Conservation (phyloP, 2,888 invertebrate genomes). For the Drosophila yooni region DNA sequence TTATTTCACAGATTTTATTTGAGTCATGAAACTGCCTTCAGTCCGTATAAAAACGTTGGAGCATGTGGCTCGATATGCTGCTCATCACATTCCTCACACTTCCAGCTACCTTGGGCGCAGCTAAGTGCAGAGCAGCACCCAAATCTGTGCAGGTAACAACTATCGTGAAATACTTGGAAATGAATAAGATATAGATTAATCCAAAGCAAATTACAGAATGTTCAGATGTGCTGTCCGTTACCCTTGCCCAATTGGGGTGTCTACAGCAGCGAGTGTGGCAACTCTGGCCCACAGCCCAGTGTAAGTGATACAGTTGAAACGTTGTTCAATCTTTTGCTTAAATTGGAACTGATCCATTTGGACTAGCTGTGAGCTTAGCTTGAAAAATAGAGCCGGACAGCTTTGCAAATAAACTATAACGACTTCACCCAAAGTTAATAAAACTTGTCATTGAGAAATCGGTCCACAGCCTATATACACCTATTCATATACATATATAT, state of each 20-base stretch:
- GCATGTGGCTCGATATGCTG: constrained; percentile 31
- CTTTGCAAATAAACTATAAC: background rate
- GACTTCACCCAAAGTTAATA: background rate
- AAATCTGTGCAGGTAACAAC: constrained; percentile 56
- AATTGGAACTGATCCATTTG: background rate
- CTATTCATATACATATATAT: background rate
- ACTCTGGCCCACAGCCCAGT: constrained; percentile 57
- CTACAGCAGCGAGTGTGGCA: constrained; percentile 54
- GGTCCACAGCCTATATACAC: background rate
- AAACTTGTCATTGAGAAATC: background rate
- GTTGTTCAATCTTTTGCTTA: background rate
- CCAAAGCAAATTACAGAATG: constrained; percentile 43
- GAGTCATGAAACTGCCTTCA: background rate
- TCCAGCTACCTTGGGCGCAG: constrained; percentile 15
- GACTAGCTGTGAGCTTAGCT: background rate
- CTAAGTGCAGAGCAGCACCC: constrained; percentile 61
- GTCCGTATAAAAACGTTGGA: background rate
- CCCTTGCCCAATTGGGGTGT: constrained; percentile 69
- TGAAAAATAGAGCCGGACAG: background rate
- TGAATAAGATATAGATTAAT: background rate
- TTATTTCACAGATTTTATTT: background rate
- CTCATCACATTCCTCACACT: background rate
- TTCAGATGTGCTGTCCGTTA: constrained; percentile 57
- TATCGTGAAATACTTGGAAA: background rate
- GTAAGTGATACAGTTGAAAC: constrained; percentile 38